Evolutionary conservation across 1,140 invertebrate genomes (phyloP).

Genomic region (Drosophila punjabiensis): DNA sequence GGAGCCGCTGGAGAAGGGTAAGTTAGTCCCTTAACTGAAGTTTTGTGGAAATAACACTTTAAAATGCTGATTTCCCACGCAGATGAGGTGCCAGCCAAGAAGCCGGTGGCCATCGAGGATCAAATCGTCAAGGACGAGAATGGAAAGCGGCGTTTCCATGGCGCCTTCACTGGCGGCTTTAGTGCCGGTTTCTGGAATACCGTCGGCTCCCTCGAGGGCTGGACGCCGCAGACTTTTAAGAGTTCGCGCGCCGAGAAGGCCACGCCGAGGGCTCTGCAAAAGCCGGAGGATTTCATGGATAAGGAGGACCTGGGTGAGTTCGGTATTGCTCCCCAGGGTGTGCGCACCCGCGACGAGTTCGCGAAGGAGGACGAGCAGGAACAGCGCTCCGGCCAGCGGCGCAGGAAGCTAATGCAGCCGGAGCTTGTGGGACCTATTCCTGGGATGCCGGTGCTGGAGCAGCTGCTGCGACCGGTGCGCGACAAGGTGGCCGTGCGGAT

Average conservation of each 20-base stretch:
- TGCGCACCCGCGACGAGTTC: slow-evolving; percentile 93
- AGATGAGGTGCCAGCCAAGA: slow-evolving; percentile 93
- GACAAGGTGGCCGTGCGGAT: slow-evolving; percentile 95
- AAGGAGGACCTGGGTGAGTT: slow-evolving; percentile 97
- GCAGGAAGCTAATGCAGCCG: slow-evolving; percentile 85
- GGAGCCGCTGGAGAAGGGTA: slow-evolving; percentile 93
- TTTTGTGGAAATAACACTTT: slow-evolving; percentile 3
- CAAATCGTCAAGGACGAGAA: slow-evolving; percentile 96
- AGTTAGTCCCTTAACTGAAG: not conserved
- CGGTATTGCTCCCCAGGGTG: slow-evolving; percentile 96
- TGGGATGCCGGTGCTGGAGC: slow-evolving; percentile 91
- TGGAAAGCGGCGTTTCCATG: slow-evolving; percentile 97
- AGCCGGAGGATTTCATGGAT: slow-evolving; percentile 99
- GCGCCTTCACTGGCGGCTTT: slow-evolving; percentile 99
- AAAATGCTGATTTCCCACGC: slow-evolving; percentile 21
- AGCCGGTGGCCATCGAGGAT: slow-evolving; percentile 93
- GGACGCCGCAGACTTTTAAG: slow-evolving; percentile 96
- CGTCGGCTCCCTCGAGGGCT: slow-evolving; percentile 98
- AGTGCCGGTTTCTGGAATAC: slow-evolving; percentile 99
- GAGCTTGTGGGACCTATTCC: slow-evolving; percentile 90
- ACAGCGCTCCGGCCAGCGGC: slow-evolving; percentile 69
- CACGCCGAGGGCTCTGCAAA: slow-evolving; percentile 85
- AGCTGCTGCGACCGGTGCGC: slow-evolving; percentile 91
- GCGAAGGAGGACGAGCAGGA: slow-evolving; percentile 86
- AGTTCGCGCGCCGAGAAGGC: slow-evolving; percentile 93